Base-by-base conservation (phyloP, 2,113 vertebrate species). In the Sula dactylatra region DNA sequence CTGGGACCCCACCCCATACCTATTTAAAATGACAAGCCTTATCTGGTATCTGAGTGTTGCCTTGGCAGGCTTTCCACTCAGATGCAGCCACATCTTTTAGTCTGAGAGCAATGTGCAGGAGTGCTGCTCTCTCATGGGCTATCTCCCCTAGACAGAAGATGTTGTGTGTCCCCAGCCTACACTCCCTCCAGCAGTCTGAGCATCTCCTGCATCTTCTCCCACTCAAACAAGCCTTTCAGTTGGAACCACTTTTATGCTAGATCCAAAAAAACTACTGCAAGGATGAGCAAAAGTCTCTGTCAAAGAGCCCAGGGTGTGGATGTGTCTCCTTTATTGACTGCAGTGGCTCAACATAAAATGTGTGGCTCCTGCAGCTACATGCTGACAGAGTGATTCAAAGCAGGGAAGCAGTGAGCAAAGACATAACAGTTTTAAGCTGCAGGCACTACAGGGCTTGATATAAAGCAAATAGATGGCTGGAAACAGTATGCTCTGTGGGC, bases 141-240 rank as follows among this genome's bases (percentile, higher is more conserved):
- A 1, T 16, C 13, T 70, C 15, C 78, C 55, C 59, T 52, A 18
- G 38, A 45, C 40, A 55, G 44, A 52, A 40, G n/a, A 56, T 0
- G 1, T 24, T 38, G 16, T 0, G 0, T 52, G 29, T 61, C 62
- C 38, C 85, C 47, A 82, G 38, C 50, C 34, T n/a, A 6, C 2
- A 1, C 9, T 79, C 76, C 26, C 27, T 74, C 17, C 31, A 71
- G 26, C 45, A 79, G 27, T 16, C 58, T 18, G 21, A 67, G 49
- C 38, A 72, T 42, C 45, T 65, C 54, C 66, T 42, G 12, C 3
- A 0, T 44, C 76, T 82, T 95, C 65, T 94, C 74, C 50, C 40
- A 62, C 42, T 66, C 50, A 45, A 55, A n/a, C 15, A 16, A 88
- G 12, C 54, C 42, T 59, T 90, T 88, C 1, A 0, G 1, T 21